Evolutionary conservation across 2,797 vertebrate genomes (phyloP).

Genomic region (Gadopsis marmoratus): DNA sequence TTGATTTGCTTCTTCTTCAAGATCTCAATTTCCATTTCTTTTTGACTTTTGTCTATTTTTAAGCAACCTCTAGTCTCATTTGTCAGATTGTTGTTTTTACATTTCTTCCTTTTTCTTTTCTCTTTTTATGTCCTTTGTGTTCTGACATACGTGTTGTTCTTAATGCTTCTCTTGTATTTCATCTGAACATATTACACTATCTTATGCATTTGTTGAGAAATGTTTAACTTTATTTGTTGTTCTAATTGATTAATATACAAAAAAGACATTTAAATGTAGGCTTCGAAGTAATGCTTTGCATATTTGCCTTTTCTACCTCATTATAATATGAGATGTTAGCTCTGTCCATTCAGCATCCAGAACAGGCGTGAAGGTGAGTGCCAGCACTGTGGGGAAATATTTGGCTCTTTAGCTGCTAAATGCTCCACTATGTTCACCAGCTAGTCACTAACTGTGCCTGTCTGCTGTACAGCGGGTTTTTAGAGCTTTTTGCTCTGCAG

Average conservation of each 20-base stretch:
- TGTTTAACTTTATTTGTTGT: constrained; percentile 4
- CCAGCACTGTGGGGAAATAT: not conserved
- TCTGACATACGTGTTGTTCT: not conserved
- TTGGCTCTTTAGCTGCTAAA: not conserved
- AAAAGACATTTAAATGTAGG: not conserved
- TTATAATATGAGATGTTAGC: not conserved
- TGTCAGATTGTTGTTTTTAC: not conserved
- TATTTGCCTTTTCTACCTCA: not conserved
- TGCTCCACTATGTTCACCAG: not conserved
- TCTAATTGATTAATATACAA: not conserved
- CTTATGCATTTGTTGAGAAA: not conserved
- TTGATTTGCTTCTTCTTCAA: constrained; percentile 30
- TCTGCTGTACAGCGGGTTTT: too few species aligned
- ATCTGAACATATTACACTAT: not conserved
- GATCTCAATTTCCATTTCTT: constrained; percentile 50
- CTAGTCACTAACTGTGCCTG: too few species aligned
- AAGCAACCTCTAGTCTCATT: constrained; percentile 16
- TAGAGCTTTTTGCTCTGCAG: too few species aligned
- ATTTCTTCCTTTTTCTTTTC: constrained; percentile 4
- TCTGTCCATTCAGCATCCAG: not conserved
- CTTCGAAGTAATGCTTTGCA: not conserved
- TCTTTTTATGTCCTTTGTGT: not conserved
- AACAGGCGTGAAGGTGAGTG: not conserved
- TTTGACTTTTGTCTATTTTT: constrained; percentile 42
- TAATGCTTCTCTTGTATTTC: not conserved